Evolutionary conservation across 2,888 invertebrate genomes (phyloP), one percentile per base, ranked within the genome.

Genomic region (Dicranocentrus wangi): DNA sequence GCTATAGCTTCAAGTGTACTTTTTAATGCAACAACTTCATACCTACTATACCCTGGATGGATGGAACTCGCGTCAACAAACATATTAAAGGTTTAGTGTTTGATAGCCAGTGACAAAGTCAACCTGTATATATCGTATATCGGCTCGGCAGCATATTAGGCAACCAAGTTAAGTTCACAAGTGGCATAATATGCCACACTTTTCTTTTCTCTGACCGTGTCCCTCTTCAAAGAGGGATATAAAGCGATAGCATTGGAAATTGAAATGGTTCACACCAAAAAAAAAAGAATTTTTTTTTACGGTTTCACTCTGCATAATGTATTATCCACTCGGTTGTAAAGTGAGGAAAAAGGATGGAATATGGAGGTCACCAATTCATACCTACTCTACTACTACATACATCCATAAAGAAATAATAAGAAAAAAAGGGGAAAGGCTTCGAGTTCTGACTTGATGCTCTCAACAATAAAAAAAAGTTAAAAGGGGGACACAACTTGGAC

Each of bases 201-300:
- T 32, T 32, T 32, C 32, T 32, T 32, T 32, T n/a, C n/a, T n/a
- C n/a, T n/a, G n/a, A n/a, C n/a, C n/a, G n/a, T n/a, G n/a, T n/a
- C 32, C 32, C 32, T 5, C 47, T 17, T 8, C 5, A 47, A 7
- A 47, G 47, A 47, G n/a, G 47, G n/a, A 47, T 47, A 47, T 47
- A 15, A 47, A 47, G 47, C 15, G 5, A 27, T 60, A 27, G 2
- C n/a, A 27, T 28, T 27, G n/a, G 60, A 60, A 60, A 60, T 60
- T 25, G 28, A 28, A 27, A 28, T 15, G 3, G 2, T 60, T 23
- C 21, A 8, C 28, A 25, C 60, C 25, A 25, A 60, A 60, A 55
- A 5, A 51, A 51, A 15, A 51, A 51, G 5, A n/a, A n/a, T n/a
- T 32, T 13, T 53, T 21, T 53, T 53, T 53, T 53, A 53, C 53